These are phyloP conservation scores for Calypte anna DNA, from an alignment of 2,113 vertebrate species.

Conservation along the genomic window DNA sequence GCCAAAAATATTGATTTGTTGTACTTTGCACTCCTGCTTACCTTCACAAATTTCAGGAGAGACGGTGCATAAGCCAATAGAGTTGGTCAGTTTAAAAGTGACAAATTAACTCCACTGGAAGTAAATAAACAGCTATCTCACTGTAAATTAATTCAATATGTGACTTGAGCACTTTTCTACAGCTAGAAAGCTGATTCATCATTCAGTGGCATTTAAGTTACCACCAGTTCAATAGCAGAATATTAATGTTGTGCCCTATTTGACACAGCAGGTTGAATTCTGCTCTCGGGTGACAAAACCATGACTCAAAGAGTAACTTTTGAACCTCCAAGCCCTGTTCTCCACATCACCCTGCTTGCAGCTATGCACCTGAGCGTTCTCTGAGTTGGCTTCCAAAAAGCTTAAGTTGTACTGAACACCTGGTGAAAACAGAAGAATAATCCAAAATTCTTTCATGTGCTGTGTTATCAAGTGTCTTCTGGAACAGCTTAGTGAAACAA, in stretches of 20 bases:
- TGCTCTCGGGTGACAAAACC: neutral
- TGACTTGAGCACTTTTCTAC: conserved; percentile 44
- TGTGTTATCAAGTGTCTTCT: neutral
- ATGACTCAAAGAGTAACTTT: neutral
- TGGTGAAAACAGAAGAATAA: neutral
- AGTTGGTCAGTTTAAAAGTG: conserved; percentile 54
- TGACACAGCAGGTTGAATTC: neutral
- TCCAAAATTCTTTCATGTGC: neutral
- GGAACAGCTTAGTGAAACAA: neutral
- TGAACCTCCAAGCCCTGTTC: neutral
- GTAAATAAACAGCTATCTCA: conserved; percentile 71
- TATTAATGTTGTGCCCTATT: neutral
- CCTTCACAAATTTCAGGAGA: conserved; percentile 61
- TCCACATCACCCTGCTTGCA: neutral
- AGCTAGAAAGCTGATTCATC: conserved; percentile 67
- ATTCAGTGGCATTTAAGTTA: conserved; percentile 51
- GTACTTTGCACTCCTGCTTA: conserved; percentile 38
- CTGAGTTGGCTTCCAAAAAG: neutral
- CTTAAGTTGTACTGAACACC: neutral
- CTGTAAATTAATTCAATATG: conserved; percentile 67
- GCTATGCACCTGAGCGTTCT: neutral
- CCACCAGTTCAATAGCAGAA: conserved; percentile 21
- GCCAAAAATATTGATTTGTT: conserved; percentile 63
- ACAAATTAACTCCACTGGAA: conserved; percentile 41
- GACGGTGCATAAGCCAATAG: conserved; percentile 29